Evolutionary conservation across 2,113 vertebrate genomes (phyloP).

Genomic region (Scomber japonicus): DNA sequence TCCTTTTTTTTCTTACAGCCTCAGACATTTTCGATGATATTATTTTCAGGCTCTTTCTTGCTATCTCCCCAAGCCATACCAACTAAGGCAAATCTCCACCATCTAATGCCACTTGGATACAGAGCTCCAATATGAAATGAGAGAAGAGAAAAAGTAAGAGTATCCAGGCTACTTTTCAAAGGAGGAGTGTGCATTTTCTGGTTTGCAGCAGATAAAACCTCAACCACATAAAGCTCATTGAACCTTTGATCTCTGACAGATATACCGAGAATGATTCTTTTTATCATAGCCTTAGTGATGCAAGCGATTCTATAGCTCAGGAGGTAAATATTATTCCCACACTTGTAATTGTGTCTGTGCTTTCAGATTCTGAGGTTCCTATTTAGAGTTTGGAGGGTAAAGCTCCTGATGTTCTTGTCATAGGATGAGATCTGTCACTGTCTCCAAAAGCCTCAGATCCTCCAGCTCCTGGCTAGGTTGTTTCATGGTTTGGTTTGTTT

Average conservation of each 20-base stretch:
- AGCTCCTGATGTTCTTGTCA: no score
- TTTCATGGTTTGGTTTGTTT: no score
- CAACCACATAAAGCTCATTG: slow-evolving; percentile 13
- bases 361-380: no score
- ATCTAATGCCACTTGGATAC: slow-evolving; percentile 28
- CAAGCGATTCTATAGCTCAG: no score
- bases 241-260: slow-evolving; percentile 42
- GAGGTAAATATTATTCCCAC: no score
- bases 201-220: slow-evolving; percentile 22
- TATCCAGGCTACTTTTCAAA: slow-evolving; percentile 10
- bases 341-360: no score
- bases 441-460: no score
- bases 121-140: slow-evolving; percentile 29
- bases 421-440: no score
- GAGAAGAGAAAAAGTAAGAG: slow-evolving; percentile 4
- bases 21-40: slow-evolving; percentile 33
- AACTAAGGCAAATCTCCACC: slow-evolving; percentile 15
- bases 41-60: slow-evolving; percentile 34
- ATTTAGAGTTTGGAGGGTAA: no score
- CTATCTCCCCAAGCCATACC: neutral
- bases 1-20: slow-evolving; percentile 6
- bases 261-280: neutral
- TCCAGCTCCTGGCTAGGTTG: no score
- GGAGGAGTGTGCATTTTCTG: neutral
- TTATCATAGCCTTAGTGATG: neutral